Base-by-base conservation (phyloP, 2,113 vertebrate genomes). In the Prolemur simus region DNA sequence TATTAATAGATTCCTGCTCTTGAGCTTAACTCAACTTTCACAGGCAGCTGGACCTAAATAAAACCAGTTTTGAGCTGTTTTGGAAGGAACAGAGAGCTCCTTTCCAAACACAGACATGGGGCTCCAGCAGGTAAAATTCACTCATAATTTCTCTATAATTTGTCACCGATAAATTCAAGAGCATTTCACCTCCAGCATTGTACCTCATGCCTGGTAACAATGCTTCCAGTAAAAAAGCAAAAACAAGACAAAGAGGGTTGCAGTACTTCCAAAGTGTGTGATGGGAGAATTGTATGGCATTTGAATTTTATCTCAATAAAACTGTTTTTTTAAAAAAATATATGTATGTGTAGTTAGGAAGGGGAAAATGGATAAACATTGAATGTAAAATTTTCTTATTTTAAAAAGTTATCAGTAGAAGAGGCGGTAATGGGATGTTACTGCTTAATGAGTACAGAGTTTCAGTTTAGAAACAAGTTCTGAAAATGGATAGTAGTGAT, bases 1-100 rank as follows among this genome's bases (percentile, higher is more conserved):
- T 84, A 25, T 76, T 84, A 90, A 78, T n/a, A 15, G 91, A 96
- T 90, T 95, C 77, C 71, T 87, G 49, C 56, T 89, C 86, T 23
- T 9, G 66, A 96, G 90, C 27, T 89, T 78, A 91, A 45, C 78
- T 87, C 56, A 71, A 8, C 58, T 92, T 88, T 94, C 27, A 64
- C 71, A 73, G 20, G 60, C 20, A 66, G 39, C 45, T 58, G 32
- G 20, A 39, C 32, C 64, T 58, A 37, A 91, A 86, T 58, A 37
- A 91, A 86, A 45, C 29, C 68, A 81, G 34, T 71, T 78, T 73
- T 37, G 49, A 85, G 81, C 34, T 25, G n/a, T 86, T 64, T 95
- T 74, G 78, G 71, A 89, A 89, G 63, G 21, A 49, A 73, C n/a
- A 13, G 47, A 54, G 80, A 60, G 58, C 3, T 49, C 91, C 37